These are phyloP conservation scores for Brachyhypopomus gauderio DNA, from an alignment of 2,113 vertebrate genomes.

Conservation along the genomic window DNA sequence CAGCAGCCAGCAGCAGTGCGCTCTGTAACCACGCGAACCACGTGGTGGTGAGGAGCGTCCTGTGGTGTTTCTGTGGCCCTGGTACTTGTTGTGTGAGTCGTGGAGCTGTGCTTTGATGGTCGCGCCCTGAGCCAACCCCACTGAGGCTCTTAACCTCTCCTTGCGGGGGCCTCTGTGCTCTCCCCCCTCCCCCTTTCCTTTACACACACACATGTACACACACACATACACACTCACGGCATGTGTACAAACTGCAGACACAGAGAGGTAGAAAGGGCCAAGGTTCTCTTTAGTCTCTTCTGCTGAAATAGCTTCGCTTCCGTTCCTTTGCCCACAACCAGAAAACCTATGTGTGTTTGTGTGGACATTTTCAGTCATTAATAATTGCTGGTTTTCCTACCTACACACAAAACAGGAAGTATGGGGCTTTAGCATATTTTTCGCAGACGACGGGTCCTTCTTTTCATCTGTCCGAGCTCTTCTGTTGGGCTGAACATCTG, in stretches of 20 bases:
- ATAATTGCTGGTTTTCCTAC: conserved; percentile 8
- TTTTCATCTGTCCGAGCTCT: not conserved
- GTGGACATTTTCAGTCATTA: conserved; percentile 64
- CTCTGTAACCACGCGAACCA: not conserved
- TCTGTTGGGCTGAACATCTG: not conserved
- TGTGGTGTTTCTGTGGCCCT: not conserved
- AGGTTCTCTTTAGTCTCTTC: conserved; percentile 42
- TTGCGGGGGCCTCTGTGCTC: conserved; percentile 64
- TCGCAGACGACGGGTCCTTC: not conserved
- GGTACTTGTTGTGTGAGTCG: conserved; percentile 56
- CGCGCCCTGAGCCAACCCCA: conserved; percentile 69
- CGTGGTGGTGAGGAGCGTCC: conserved; percentile 5
- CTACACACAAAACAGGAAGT: not conserved
- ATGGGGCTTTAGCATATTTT: not conserved
- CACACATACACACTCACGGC: conserved; percentile 46
- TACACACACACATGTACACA: conserved; percentile 39
- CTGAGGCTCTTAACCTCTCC: conserved; percentile 66
- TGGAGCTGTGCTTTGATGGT: conserved; percentile 71
- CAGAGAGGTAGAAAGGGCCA: conserved; percentile 54
- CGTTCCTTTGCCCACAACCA: conserved; percentile 33
- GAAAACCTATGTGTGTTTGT: conserved; percentile 37
- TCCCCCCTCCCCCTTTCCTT: conserved; percentile 53
- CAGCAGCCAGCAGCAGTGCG: not conserved
- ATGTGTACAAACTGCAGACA: conserved; percentile 60
- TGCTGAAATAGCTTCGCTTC: conserved; percentile 42